Percentiles rank a stretch among this genome's conserved stretches.
phyloP scores from a whole-genome alignment of 1,140 invertebrate genomes.

The Cydia strobilella region DNA sequence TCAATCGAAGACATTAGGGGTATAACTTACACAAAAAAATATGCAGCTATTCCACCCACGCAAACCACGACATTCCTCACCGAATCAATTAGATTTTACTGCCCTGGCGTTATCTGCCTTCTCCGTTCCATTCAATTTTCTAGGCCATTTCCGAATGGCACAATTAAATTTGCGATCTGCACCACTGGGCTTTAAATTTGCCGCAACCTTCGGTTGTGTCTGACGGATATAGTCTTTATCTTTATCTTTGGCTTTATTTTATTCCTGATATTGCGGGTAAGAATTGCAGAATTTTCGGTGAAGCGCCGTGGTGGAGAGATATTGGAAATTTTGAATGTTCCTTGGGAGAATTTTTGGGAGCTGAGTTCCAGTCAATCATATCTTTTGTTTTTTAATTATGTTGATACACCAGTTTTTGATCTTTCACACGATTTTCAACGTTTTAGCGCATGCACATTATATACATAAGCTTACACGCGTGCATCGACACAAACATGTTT shows the following conservation, averaged over 20 bases:
- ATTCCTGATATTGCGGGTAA: background rate
- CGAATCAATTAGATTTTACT: constrained; percentile 67
- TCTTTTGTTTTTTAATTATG: too few relatives aligned
- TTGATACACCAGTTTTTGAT: too few relatives aligned
- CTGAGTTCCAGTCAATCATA: too few relatives aligned
- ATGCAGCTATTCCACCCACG: background rate
- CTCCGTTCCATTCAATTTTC: constrained; percentile 68
- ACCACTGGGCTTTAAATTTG: constrained; percentile 54
- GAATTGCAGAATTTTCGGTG: too few relatives aligned
- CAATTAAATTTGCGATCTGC: constrained; percentile 71
- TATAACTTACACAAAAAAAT: background rate
- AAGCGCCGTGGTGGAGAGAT: too few relatives aligned
- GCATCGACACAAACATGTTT: too few relatives aligned
- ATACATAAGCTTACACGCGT: too few relatives aligned
- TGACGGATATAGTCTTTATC: constrained; percentile 36
- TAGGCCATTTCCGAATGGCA: constrained; percentile 73
- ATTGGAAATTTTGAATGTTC: too few relatives aligned
- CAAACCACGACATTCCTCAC: constrained; percentile 43
- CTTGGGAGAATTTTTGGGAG: too few relatives aligned
- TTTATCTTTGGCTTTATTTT: constrained; percentile 25
- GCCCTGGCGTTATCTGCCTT: constrained; percentile 45
- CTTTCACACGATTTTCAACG: too few relatives aligned
- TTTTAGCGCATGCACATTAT: too few relatives aligned
- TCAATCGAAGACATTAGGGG: background rate
- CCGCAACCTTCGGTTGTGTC: constrained; percentile 51